A percentile compares a stretch with the other conserved stretches of the same genome.
These are phyloP conservation scores for Epinephelus malabaricus DNA, from an alignment of 2,797 vertebrate species.

Conservation along the genomic window DNA sequence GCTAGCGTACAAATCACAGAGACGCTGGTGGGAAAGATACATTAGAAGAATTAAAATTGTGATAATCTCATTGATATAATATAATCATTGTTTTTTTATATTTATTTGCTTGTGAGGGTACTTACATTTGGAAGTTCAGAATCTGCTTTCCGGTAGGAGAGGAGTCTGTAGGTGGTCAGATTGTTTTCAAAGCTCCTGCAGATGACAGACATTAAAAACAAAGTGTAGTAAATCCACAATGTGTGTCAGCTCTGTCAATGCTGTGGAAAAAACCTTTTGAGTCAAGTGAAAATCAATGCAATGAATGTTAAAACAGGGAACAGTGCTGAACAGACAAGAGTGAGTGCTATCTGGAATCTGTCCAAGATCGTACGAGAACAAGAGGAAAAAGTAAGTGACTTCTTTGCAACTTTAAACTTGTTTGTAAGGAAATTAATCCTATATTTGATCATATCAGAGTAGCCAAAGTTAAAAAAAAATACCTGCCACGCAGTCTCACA, in stretches of 20 bases:
- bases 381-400: background rate
- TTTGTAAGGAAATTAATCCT: background rate
- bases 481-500: slow-evolving; percentile 94
- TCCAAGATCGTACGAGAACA: too few species aligned
- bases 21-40: slow-evolving; percentile 67
- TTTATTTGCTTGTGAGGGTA: background rate
- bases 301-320: background rate
- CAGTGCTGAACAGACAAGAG: background rate
- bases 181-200: slow-evolving; percentile 96
- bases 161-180: slow-evolving; percentile 92
- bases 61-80: background rate
- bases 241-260: background rate
- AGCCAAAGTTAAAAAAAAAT: background rate
- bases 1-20: slow-evolving; percentile 67
- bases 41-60: slow-evolving; percentile 32
- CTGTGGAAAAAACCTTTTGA: background rate
- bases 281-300: slow-evolving; percentile 8
- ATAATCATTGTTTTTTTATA: background rate
- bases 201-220: slow-evolving; percentile 20
- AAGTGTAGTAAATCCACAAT: background rate
- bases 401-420: too few species aligned
- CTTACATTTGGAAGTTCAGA: slow-evolving; percentile 89
- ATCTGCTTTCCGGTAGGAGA: slow-evolving; percentile 89
- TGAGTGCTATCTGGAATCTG: background rate
- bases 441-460: background rate